Evolutionary conservation across 2,797 vertebrate species (phyloP).

Genomic region (Pseudochaenichthys georgianus): DNA sequence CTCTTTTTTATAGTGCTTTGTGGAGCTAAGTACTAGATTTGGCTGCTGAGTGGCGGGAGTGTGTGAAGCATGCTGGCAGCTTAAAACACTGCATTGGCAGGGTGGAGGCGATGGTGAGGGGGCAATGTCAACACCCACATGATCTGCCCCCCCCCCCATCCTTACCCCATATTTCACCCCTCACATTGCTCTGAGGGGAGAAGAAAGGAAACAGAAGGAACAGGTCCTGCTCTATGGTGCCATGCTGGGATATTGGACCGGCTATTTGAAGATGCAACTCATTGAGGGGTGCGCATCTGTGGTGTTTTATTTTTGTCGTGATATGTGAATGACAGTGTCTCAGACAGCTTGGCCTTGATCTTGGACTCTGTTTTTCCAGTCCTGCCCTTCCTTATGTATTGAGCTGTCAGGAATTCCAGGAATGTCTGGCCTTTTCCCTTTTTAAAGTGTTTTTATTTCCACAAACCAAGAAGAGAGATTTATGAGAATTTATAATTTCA

Average conservation of each 20-base stretch:
- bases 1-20: constrained; percentile 54
- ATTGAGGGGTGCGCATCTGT: constrained; percentile 48
- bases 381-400: constrained; percentile 90
- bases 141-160: constrained; percentile 41
- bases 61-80: constrained; percentile 64
- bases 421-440: constrained; percentile 90
- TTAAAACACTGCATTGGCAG: constrained; percentile 46
- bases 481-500: constrained; percentile 68
- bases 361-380: constrained; percentile 91
- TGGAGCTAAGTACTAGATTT: constrained; percentile 58
- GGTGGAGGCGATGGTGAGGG: constrained; percentile 36
- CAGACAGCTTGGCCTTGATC: constrained; percentile 91
- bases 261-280: constrained; percentile 26
- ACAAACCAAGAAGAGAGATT: constrained; percentile 71
- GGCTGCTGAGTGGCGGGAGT: constrained; percentile 48
- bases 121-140: constrained; percentile 68
- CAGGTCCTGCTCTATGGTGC: constrained; percentile 15
- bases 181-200: constrained; percentile 41
- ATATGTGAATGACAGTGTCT: constrained; percentile 83
- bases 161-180: constrained; percentile 32
- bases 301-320: constrained; percentile 70
- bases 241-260: constrained; percentile 19
- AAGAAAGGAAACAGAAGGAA: constrained; percentile 40
- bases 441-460: constrained; percentile 86
- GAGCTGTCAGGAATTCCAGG: constrained; percentile 92